Percentiles rank a stretch among this genome's conserved stretches.
Evolutionary conservation across 37 sponge, comb jelly and placozoan species (phyloP).

Genomic region (Oopsacas minuta): DNA sequence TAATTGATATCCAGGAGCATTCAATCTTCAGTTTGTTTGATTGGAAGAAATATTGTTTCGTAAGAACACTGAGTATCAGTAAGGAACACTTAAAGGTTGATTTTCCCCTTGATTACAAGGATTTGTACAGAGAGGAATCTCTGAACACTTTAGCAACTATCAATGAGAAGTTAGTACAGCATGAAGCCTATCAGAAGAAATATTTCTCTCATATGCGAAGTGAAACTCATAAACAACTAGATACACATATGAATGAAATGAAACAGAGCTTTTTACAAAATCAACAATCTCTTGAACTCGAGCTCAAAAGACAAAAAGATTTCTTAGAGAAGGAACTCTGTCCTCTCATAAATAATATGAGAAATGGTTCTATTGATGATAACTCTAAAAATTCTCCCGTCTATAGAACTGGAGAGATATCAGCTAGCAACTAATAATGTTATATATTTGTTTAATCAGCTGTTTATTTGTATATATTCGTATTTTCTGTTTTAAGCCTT

Average conservation of each 20-base stretch:
- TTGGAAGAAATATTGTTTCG: conserved; percentile 3
- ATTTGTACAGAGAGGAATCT: neutral
- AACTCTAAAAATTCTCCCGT: no score
- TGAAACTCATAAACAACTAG: neutral
- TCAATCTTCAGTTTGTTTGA: conserved; percentile 7
- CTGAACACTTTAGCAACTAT: neutral
- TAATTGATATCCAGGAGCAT: conserved; percentile 12
- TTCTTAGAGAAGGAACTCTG: neutral
- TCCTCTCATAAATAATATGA: neutral
- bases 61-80: neutral
- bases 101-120: neutral
- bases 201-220: neutral
- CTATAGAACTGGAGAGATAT: no score
- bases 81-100: neutral
- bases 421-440: neutral
- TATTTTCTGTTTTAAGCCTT: no score
- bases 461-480: no score
- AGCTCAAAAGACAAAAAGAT: neutral
- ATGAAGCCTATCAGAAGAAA: neutral
- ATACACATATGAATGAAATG: neutral
- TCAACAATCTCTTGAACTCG: neutral
- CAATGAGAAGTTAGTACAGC: neutral
- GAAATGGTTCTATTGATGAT: neutral
- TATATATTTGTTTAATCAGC: neutral
- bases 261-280: neutral